Evolutionary conservation across 2,113 vertebrate genomes (phyloP).

Genomic region (Zosterops hypoxanthus): DNA sequence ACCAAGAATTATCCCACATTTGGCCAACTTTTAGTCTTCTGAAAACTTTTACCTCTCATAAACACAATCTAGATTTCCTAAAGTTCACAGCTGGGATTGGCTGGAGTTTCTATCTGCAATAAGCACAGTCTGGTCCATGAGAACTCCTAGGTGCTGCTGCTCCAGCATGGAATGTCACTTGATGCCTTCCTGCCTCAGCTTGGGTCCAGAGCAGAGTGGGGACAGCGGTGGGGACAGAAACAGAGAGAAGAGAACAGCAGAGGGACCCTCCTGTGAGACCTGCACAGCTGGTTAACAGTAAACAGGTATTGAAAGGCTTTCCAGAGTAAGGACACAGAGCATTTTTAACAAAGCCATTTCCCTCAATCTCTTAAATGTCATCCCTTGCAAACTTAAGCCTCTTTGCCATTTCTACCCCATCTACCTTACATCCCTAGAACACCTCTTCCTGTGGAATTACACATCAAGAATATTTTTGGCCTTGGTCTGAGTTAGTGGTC

Average conservation of each 20-base stretch:
- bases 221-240: not conserved
- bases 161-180: not conserved
- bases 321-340: not conserved
- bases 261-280: not conserved
- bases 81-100: not conserved
- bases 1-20: not conserved
- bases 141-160: accelerated
- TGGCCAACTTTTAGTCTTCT: not conserved
- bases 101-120: not conserved
- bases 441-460: not conserved
- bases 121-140: not conserved
- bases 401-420: not conserved
- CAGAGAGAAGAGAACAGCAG: not conserved
- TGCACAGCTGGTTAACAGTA: not conserved
- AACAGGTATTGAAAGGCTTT: not conserved
- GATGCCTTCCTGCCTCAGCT: not conserved
- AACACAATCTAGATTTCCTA: not conserved
- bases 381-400: not conserved
- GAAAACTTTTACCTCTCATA: not conserved
- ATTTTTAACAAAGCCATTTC: not conserved
- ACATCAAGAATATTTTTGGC: not conserved
- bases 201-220: not conserved
- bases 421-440: not conserved
- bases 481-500: not conserved
- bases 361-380: not conserved